Evolutionary conservation across 2,888 invertebrate species (phyloP), one percentile per base, ranked within the genome.

Genomic region (Mythimna ferrago): DNA sequence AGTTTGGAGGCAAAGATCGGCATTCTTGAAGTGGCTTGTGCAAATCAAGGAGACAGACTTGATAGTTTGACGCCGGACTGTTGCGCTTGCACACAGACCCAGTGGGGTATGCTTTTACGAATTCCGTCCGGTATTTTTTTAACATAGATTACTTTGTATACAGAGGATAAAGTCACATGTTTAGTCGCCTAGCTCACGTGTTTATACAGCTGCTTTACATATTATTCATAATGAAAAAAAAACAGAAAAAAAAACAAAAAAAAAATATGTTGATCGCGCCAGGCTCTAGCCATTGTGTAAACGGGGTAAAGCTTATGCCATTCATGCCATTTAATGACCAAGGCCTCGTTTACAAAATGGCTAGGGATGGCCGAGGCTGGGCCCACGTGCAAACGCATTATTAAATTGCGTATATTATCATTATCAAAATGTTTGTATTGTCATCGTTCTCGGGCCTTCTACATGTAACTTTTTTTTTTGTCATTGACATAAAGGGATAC

Each of bases 1-100:
- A 85, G 82, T 67, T 89, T 95, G 80, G 88, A 89, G 71, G 54
- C 80, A 0, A 94, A 93, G 76, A 86, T 95, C 0, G 83, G 78
- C 38, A 65, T 84, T 2, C 73, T 95, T 32, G 92, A 94, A 74
- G 76, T 80, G 2, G 90, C 91, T 16, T 93, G 92, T 77, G 81
- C 76, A 19, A 86, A 85, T 38, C 94, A 94, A 72, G 86, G 78
- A 10, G 87, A 89, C 1, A 86, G 84, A 19, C 86, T 94, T 35
- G 86, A 91, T 32, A 85, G 86, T 26, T 72, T 92, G 70, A 71
- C 74, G 32, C 87, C 88, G 63, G 91, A 92, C 16, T 85, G 86
- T 78, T 81, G 74, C 68, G 89, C 83, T 71, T 87, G 86, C 82
- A 89, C 89, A 73, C 94, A 94, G 77, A 92, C 92, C 61, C 83